Evolutionary conservation across 1,140 invertebrate species (phyloP), one percentile per base, ranked within the genome.

Genomic region (Pogonognathellus flavescens): DNA sequence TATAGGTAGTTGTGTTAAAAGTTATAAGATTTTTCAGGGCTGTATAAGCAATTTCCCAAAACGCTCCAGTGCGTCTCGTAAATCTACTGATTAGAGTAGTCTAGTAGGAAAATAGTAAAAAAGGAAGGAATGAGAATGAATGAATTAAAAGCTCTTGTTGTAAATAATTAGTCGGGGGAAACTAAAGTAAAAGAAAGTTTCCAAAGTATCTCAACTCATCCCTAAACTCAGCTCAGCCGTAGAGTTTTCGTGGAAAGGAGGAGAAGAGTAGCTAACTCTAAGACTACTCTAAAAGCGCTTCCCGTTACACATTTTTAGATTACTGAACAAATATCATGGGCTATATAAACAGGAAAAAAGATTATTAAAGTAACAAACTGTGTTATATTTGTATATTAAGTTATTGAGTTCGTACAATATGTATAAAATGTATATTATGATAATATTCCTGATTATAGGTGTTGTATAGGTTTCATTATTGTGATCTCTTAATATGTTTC

Each of bases 91-190:
- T 41, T n/a, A n/a, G n/a, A 41, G 31, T 41, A 41, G 31, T 41
- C 1, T 41, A 41, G 31, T 41, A 41, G 31, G 31, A 3, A 41
- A 3, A 41, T 41, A 41, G 25, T 76, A 76, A 76, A 76, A 76
- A 2, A 57, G 11, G 53, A 76, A 76, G 49, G 41, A 76, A 76
- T 76, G 70, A 76, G 41, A 76, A 76, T 76, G 70, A 76, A 76
- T 76, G 70, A 76, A 76, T 76, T 76, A 76, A 49, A 76, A 76
- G 70, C 41, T 76, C 70, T 76, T 76, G 70, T 76, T 76, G 41
- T 76, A 76, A 76, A 76, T 76, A 76, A 76, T 76, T 76, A 76
- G 41, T 41, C 31, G 41, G 70, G 41, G 70, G 31, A 50, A 76
- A 9, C 70, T 76, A 76, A 66, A 76, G 70, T 76, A 41, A 41